These are phyloP conservation scores for Melitaea athalia DNA, from an alignment of 2,888 invertebrate genomes.

Conservation along the genomic window DNA sequence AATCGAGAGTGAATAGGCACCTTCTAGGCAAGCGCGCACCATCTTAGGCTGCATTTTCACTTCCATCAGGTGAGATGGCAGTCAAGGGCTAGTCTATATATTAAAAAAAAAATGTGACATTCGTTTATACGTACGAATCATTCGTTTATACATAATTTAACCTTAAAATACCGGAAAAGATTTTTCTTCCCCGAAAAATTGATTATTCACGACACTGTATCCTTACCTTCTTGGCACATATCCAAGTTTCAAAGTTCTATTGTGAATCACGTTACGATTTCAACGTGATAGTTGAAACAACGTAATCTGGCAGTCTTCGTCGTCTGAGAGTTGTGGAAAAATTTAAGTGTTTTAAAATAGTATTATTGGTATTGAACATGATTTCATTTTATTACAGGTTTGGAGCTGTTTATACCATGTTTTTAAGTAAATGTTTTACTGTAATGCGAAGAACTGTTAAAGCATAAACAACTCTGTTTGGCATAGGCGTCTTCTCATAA, in stretches of 20 bases:
- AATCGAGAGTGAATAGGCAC: no score
- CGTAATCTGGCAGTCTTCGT: neutral
- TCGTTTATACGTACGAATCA: neutral
- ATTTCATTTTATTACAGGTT: neutral
- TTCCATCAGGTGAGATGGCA: no score
- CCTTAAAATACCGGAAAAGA: constrained; percentile 15
- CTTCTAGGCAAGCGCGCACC: no score
- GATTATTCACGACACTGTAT: constrained; percentile 28
- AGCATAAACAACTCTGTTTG: no score
- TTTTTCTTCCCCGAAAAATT: constrained; percentile 25
- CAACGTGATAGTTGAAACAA: constrained; percentile 12
- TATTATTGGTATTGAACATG: neutral
- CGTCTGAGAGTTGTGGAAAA: neutral
- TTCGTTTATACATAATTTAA: constrained; percentile 5
- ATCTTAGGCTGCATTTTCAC: no score
- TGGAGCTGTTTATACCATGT: neutral
- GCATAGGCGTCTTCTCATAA: no score
- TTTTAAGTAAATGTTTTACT: no score
- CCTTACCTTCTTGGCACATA: constrained; percentile 14
- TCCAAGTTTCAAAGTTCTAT: constrained; percentile 23
- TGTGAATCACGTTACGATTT: constrained; percentile 30
- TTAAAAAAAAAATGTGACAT: no score
- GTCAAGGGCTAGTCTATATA: no score
- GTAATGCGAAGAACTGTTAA: no score
- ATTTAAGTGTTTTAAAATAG: constrained; percentile 1